Percentiles rank a stretch among this genome's conserved stretches.
phyloP scores from a whole-genome alignment of 2,888 invertebrate genomes.

The Agrotis puta region DNA sequence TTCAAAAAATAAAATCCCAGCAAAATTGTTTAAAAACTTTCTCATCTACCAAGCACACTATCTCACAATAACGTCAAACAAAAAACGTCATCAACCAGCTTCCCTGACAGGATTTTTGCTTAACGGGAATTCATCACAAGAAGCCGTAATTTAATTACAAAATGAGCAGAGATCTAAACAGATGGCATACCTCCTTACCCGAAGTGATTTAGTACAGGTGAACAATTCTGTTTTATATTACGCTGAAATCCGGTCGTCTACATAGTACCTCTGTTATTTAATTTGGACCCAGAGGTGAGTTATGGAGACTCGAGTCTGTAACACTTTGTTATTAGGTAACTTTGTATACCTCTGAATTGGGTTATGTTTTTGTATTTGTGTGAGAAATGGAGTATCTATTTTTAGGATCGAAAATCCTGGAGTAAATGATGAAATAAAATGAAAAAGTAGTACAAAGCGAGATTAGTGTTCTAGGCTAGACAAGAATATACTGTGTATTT shows the following conservation, averaged over 20 bases:
- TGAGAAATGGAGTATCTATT: not conserved
- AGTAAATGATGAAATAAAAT: no score
- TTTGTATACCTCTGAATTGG: constrained; percentile 30
- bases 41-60: not conserved
- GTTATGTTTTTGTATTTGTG: constrained; percentile 29
- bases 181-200: constrained; percentile 73
- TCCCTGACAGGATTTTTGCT: constrained; percentile 62
- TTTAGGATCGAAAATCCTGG: not conserved
- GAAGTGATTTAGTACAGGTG: constrained; percentile 85
- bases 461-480: no score
- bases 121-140: constrained; percentile 64
- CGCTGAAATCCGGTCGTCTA: constrained; percentile 79
- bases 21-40: constrained; percentile 2
- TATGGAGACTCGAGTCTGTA: constrained; percentile 56
- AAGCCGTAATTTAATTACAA: constrained; percentile 82
- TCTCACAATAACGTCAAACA: constrained; percentile 6
- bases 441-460: no score
- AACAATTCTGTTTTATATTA: constrained; percentile 83
- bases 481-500: no score
- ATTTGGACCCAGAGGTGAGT: constrained; percentile 66
- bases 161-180: constrained; percentile 75
- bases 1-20: not conserved
- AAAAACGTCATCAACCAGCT: constrained; percentile 34
- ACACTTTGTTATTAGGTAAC: constrained; percentile 59
- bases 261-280: constrained; percentile 63